Conservation (phyloP, 2,888 invertebrate genomes). For the Athalia cordata region DNA sequence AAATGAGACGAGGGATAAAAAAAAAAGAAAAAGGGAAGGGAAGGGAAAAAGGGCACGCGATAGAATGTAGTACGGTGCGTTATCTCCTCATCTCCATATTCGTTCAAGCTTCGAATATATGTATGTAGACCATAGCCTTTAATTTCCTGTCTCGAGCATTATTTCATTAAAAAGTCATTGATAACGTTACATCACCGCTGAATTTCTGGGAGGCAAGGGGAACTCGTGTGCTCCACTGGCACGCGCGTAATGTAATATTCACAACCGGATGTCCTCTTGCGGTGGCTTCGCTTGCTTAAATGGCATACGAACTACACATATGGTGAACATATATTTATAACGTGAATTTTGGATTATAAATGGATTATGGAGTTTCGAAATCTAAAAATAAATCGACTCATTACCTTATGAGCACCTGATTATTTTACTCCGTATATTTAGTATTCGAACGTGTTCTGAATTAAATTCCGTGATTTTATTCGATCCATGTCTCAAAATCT, state of each 20-base stretch:
- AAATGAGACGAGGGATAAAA: neutral
- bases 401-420: no score
- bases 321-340: neutral
- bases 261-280: conserved; percentile 40
- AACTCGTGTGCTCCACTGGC: conserved; percentile 44
- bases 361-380: no score
- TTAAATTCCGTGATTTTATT: no score
- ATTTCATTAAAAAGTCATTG: conserved; percentile 64
- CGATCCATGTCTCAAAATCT: no score
- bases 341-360: no score
- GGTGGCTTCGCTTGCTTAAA: conserved; percentile 43
- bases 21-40: neutral
- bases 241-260: conserved; percentile 44
- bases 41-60: conserved; percentile 13
- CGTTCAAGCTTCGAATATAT: no score
- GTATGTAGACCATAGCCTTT: conserved; percentile 45
- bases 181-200: conserved; percentile 52
- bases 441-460: no score
- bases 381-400: no score
- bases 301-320: conserved; percentile 18
- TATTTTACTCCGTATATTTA: no score
- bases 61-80: neutral
- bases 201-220: conserved; percentile 17
- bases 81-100: no score
- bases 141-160: conserved; percentile 63